Base-by-base conservation (phyloP, 2,888 invertebrate species). In the Ichneumoninae sp. region DNA sequence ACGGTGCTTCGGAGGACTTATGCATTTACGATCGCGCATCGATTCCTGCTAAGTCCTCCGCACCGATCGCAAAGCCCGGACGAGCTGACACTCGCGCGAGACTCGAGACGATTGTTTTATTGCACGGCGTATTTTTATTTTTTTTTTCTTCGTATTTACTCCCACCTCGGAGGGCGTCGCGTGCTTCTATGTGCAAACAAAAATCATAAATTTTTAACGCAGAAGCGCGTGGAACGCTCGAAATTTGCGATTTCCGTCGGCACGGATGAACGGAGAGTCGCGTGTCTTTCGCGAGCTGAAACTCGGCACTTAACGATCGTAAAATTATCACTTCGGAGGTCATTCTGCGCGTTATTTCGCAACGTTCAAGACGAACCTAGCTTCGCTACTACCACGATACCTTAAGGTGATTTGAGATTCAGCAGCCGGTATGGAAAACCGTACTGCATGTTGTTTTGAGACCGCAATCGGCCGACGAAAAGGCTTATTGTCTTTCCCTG, bases 1-100 rank as follows among this genome's bases (percentile, higher is more conserved):
- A 83, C 60, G 66, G 71, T 47, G 52, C 50, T 50, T 26, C 13
- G 66, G 33, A 54, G 40, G 57, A 70, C 57, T 80, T 76, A 68
- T 83, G 66, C 68, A 76, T 83, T 83, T 80, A 83, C 33, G 83
- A 76, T 50, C 22, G 65, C 6, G 44, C 36, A 79, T 75, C 74
- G 71, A 76, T 76, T 71, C 22, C 19, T 44, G 13, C 54, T 7
- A 69, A 33, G 62, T 62, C 33, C 33, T 62, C 16, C 16, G 6
- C 62, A 30, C 33, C 60, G 30, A 26, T 62, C 91, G 91, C 91
- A 91, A 91, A 90, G 89, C 91, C 22, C 22, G 92, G 92, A 92
- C 91, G 92, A 92, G 91, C 89, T 88, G 91, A 91, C 92, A 92
- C 26, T 60, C 60, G 60, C 60, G 16, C 60, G 60, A 30, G 30